These are phyloP conservation scores for Caranx ignobilis DNA, from an alignment of 2,113 vertebrate genomes.

Conservation along the genomic window DNA sequence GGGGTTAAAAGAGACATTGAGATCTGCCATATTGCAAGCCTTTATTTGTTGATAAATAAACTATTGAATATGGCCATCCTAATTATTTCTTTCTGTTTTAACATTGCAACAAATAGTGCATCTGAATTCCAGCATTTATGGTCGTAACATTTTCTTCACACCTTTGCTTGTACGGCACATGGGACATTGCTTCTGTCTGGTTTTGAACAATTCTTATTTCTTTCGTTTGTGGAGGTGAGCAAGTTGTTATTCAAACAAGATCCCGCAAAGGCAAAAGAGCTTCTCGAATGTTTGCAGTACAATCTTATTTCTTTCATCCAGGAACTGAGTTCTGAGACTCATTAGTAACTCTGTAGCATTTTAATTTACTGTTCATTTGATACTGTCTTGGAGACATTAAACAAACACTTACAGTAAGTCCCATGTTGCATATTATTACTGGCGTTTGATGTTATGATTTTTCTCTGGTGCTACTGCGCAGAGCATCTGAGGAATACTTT, in stretches of 20 bases:
- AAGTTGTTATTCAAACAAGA: not conserved
- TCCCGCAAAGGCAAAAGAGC: not conserved
- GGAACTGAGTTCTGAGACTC: not conserved
- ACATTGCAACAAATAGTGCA: not conserved
- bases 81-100: no score
- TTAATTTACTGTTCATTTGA: not conserved
- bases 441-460: not conserved
- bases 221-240: not conserved
- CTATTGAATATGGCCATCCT: not conserved
- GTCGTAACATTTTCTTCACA: no score
- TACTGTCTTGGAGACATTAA: not conserved
- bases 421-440: not conserved
- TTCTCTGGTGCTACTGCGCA: not conserved
- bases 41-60: not conserved
- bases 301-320: not conserved
- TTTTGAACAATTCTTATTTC: not conserved
- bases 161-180: not conserved
- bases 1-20: not conserved
- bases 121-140: not conserved
- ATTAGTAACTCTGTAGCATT: not conserved
- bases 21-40: not conserved
- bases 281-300: not conserved
- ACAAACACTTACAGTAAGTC: not conserved
- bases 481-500: constrained; percentile 30
- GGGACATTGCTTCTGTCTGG: not conserved